Conservation (phyloP, 2,888 invertebrate species). For the Clistopyga incitator region DNA sequence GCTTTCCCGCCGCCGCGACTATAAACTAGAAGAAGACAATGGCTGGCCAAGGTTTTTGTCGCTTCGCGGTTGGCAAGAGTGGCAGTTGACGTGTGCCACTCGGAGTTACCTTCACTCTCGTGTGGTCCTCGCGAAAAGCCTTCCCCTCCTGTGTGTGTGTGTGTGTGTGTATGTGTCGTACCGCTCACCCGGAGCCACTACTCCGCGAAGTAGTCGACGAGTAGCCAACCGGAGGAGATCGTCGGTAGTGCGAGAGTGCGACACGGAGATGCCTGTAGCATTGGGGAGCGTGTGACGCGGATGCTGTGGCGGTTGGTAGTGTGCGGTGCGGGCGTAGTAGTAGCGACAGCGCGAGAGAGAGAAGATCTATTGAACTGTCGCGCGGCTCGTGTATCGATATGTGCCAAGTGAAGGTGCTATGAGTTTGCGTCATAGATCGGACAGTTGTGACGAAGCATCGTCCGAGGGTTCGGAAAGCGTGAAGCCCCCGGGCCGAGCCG, state of each 20-base stretch:
- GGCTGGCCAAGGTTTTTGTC: slow-evolving; percentile 1
- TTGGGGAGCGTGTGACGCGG: slow-evolving; percentile 3
- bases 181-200: not conserved
- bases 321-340: not conserved
- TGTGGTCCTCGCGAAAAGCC: too few species aligned
- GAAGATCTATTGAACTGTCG: not conserved
- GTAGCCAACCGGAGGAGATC: not conserved
- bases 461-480: not conserved
- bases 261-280: slow-evolving; percentile 3
- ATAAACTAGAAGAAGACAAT: not conserved
- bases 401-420: slow-evolving; percentile 65
- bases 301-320: not conserved
- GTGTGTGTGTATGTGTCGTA: too few species aligned
- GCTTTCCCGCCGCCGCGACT: not conserved
- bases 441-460: slow-evolving; percentile 45
- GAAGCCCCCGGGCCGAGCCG: slow-evolving; percentile 68
- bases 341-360: not conserved
- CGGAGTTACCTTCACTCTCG: not conserved
- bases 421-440: slow-evolving; percentile 77
- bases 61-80: not conserved
- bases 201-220: too few species aligned
- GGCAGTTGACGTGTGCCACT: not conserved
- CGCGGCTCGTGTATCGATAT: not conserved
- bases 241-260: not conserved
- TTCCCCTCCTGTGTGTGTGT: too few species aligned